Evolutionary conservation across 1,140 invertebrate species (phyloP), one percentile per base, ranked within the genome.

Genomic region (Drosophila nikananu): DNA sequence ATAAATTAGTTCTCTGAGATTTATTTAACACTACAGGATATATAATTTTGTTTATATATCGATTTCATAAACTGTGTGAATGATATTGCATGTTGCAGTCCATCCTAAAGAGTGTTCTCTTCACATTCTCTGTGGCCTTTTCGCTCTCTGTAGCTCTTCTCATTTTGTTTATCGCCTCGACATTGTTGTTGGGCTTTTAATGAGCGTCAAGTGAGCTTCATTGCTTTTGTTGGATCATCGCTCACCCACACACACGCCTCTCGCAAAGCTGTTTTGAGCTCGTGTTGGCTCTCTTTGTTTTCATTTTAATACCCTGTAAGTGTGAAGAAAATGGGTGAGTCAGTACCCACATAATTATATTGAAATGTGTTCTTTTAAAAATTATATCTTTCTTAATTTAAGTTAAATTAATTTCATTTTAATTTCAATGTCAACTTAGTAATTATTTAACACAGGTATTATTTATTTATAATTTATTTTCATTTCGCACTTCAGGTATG

Each of bases 161-260:
- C 30, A 32, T 57, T 74, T 39, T 37, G 37, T 25, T 48, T 35
- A 32, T 54, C 35, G 52, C 25, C 35, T 32, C 30, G 8, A 27
- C 23, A 30, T 7, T 54, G 39, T 65, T 78, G 80, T 77, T 75
- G 51, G 27, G 25, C 54, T 23, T 70, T 83, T 80, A 81, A 84
- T 81, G 64, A 84, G 64, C 67, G 60, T 49, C 67, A 76, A 80
- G 58, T 72, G 83, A 73, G 83, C 71, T 81, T 61, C 49, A 84
- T 80, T 77, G 66, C 76, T 77, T 60, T 72, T 73, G 58, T 77
- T 77, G 80, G 80, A 83, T 80, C 83, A 83, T 79, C 76, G 44
- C 54, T 48, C 66, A 65, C 30, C 42, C 49, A 42, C n/a, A 52
- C 60, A 42, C 27, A 60, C 10, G 19, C 30, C 30, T 37, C 46